These are phyloP conservation scores for Sus scrofa DNA, from an alignment of 2,113 vertebrate species.

Conservation along the genomic window DNA sequence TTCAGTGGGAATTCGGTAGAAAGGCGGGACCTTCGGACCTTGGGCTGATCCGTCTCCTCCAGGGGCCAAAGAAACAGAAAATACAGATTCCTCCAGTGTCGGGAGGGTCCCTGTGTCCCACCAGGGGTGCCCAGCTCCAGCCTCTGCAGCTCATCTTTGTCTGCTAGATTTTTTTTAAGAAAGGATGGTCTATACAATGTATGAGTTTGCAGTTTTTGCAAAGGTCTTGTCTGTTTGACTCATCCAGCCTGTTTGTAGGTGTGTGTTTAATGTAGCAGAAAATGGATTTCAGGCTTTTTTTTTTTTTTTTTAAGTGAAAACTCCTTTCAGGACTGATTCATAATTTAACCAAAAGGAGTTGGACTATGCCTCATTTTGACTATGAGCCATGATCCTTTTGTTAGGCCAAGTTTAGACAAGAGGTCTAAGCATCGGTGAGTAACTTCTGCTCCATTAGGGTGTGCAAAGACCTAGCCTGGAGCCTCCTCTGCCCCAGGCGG, in stretches of 20 bases:
- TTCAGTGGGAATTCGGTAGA: slow-evolving; percentile 11
- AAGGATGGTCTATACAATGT: neutral
- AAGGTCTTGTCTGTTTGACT: neutral
- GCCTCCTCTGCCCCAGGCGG: neutral
- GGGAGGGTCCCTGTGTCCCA: neutral
- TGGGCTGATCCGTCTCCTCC: neutral
- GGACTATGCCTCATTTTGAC: slow-evolving; percentile 54
- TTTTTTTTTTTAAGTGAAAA: neutral
- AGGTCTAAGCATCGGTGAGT: slow-evolving; percentile 32
- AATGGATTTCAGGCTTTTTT: neutral
- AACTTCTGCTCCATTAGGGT: neutral
- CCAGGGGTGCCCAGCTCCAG: neutral
- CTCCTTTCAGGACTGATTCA: slow-evolving; percentile 40
- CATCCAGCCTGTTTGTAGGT: neutral
- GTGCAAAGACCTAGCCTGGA: neutral
- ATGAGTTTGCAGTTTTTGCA: neutral
- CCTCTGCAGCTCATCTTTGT: neutral
- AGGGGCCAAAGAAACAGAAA: slow-evolving; percentile 8
- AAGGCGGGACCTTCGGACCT: slow-evolving; percentile 15
- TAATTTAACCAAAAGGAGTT: neutral
- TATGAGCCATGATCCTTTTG: neutral
- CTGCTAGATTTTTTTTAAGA: neutral
- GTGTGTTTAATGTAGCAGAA: slow-evolving; percentile 11
- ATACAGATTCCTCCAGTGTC: neutral
- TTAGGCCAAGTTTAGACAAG: slow-evolving; percentile 63